A percentile compares a stretch with the other conserved stretches of the same genome.
Evolutionary conservation across 1,140 invertebrate species (phyloP).

Genomic region (Latrodectus geometricus): DNA sequence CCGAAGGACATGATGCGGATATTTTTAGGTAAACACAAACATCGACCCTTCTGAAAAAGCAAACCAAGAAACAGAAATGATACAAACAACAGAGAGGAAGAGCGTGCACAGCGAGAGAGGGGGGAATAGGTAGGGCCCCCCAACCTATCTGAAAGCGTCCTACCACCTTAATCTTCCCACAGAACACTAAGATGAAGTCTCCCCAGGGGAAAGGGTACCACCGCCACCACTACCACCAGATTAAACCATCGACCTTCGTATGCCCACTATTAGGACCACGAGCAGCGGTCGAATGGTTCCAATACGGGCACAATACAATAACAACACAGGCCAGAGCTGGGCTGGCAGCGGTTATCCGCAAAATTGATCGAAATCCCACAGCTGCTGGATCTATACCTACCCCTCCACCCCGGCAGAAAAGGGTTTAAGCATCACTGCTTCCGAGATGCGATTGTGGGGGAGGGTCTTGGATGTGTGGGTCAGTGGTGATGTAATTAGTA

Average conservation of each 20-base stretch:
- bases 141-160: neutral
- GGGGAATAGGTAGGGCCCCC: neutral
- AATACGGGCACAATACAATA: conserved; percentile 52
- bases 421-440: conserved; percentile 52
- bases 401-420: conserved; percentile 7
- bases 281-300: neutral
- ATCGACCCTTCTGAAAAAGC: no score
- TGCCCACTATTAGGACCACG: conserved; percentile 27
- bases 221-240: conserved; percentile 28
- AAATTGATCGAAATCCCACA: conserved; percentile 62
- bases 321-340: conserved; percentile 9
- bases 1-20: no score
- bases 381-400: conserved; percentile 19
- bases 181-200: conserved; percentile 5
- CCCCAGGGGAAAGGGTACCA: conserved; percentile 26
- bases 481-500: conserved; percentile 61
- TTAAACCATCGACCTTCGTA: conserved; percentile 57
- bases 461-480: conserved; percentile 54
- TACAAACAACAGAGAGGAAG: conserved; percentile 6
- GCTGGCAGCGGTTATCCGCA: conserved; percentile 58
- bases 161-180: conserved; percentile 43
- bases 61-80: neutral
- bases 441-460: conserved; percentile 4
- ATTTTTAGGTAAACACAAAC: no score
- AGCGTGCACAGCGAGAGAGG: neutral